phyloP scores from a whole-genome alignment of 2,113 vertebrate genomes.

The Orientallactaga bullata region DNA sequence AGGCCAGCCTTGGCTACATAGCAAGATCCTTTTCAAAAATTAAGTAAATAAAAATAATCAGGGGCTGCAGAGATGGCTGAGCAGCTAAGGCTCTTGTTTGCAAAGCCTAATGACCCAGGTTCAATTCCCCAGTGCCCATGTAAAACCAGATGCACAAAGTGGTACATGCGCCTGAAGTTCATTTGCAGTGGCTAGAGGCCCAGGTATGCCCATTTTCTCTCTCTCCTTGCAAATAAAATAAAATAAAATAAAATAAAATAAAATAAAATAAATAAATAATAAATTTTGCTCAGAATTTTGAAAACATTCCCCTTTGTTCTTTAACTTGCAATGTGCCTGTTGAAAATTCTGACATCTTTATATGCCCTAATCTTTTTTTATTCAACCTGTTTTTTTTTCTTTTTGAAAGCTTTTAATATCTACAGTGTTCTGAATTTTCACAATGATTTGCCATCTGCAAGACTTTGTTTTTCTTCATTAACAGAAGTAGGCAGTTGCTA shows the following conservation, averaged over 20 bases:
- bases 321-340: not conserved
- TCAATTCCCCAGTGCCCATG: too few species aligned
- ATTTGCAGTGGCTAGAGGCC: too few species aligned
- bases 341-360: constrained; percentile 22
- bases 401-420: constrained; percentile 24
- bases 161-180: too few species aligned
- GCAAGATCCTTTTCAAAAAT: not conserved
- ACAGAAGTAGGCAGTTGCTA: constrained; percentile 11
- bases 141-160: too few species aligned
- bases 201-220: too few species aligned
- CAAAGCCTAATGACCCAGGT: too few species aligned
- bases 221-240: not conserved
- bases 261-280: not conserved
- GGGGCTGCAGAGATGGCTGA: too few species aligned
- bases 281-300: constrained; percentile 29
- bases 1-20: not conserved
- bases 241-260: not conserved
- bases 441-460: not conserved
- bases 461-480: constrained; percentile 34
- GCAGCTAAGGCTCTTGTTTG: too few species aligned
- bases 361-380: not conserved
- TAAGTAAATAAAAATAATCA: not conserved
- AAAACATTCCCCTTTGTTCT: constrained; percentile 41
- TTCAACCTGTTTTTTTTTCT: constrained; percentile 34
- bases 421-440: constrained; percentile 39